Conservation (phyloP, 2,797 vertebrate species). For the Dermochelys coriacea region DNA sequence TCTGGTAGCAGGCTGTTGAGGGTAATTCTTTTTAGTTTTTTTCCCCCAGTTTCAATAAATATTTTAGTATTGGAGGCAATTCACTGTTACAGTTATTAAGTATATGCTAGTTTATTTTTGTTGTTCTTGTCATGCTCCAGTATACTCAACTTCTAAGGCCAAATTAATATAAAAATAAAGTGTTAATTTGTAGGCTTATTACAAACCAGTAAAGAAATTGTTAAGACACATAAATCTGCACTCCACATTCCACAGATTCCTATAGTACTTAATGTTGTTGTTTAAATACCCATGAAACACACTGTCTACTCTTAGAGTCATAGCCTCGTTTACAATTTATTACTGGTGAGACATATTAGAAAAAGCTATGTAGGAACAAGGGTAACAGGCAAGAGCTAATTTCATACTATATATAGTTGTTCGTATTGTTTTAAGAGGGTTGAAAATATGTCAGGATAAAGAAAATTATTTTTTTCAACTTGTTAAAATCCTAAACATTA, state of each 20-base stretch:
- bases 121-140: constrained; percentile 73
- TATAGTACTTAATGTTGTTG: constrained; percentile 83
- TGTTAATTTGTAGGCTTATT: constrained; percentile 73
- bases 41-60: constrained; percentile 38
- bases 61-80: constrained; percentile 67
- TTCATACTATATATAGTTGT: constrained; percentile 46
- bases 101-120: constrained; percentile 71
- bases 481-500: constrained; percentile 21
- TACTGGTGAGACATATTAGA: constrained; percentile 67
- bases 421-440: constrained; percentile 66
- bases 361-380: constrained; percentile 47
- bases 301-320: constrained; percentile 78
- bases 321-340: constrained; percentile 75
- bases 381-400: constrained; percentile 34
- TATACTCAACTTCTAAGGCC: constrained; percentile 68
- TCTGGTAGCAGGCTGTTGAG: constrained; percentile 71
- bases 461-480: constrained; percentile 48
- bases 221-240: constrained; percentile 82
- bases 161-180: constrained; percentile 79
- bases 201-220: constrained; percentile 79
- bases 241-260: constrained; percentile 85
- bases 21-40: constrained; percentile 69
- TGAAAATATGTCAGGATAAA: constrained; percentile 23
- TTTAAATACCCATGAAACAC: constrained; percentile 87
- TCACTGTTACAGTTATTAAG: constrained; percentile 70